Conservation (phyloP, 2,797 vertebrate species). For the Gambelia wislizenii region DNA sequence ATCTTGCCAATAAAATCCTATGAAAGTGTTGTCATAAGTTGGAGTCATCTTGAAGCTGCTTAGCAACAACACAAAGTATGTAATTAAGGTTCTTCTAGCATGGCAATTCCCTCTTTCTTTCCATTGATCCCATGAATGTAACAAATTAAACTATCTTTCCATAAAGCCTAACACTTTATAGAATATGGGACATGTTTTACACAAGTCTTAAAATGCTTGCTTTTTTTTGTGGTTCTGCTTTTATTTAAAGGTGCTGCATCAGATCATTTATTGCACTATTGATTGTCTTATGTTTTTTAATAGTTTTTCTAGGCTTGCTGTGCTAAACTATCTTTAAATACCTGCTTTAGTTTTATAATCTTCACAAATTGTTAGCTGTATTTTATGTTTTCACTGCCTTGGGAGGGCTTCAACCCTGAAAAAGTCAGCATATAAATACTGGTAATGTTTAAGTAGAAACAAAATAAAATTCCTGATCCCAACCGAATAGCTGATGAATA, state of each 20-base stretch:
- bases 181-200: not conserved
- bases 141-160: not conserved
- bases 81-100: not conserved
- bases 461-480: not conserved
- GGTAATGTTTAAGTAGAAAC: not conserved
- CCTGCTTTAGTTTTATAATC: not conserved
- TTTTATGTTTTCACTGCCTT: not conserved
- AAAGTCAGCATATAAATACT: not conserved
- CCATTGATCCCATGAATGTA: not conserved
- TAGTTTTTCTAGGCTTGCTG: not conserved
- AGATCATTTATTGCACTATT: not conserved
- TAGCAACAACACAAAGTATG: too few relatives aligned
- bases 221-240: not conserved
- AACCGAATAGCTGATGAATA: not conserved
- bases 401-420: not conserved
- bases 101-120: not conserved
- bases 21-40: too few relatives aligned
- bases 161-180: too few relatives aligned
- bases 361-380: not conserved
- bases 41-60: too few relatives aligned
- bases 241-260: not conserved
- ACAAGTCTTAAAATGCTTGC: not conserved
- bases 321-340: not conserved
- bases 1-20: too few relatives aligned
- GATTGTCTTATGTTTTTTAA: too few relatives aligned